Base-by-base conservation (phyloP, 2,797 vertebrate genomes). In the Typhlichthys subterraneus region DNA sequence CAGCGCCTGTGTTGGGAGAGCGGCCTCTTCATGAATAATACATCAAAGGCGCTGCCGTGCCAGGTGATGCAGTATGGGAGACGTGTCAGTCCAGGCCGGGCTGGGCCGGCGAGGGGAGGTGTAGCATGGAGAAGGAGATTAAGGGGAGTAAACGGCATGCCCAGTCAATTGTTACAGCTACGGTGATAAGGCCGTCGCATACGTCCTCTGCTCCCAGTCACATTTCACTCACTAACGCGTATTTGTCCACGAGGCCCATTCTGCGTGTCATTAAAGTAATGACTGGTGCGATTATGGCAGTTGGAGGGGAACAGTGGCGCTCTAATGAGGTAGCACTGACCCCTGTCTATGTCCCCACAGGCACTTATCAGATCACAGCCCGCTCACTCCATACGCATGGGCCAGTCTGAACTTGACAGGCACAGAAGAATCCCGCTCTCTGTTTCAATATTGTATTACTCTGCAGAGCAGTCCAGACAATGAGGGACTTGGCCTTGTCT, bases 11-110 rank as follows among this genome's bases (percentile, higher is more conserved):
- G 82, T 86, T 85, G 73, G 73, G 80, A 79, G 83, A 75, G 80
- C 79, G 76, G 82, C 73, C 70, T 87, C 63, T 54, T 79, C 70
- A 89, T 92, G 83, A 89, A 92, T 92, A 85, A 92, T 79, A 85
- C 85, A 92, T 92, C 86, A 89, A 91, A 91, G 88, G 68, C 42
- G 59, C 86, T 79, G 77, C 81, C 77, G 82, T 83, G 79, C 85
- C 86, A 86, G 88, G 89, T 92, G 90, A 91, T 86, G 85, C 84
- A 79, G 86, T 77, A 78, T 71, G 75, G 74, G 77, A 77, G 79
- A 81, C 77, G 76, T 88, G 88, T 88, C 84, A 86, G 85, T 73
- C 77, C 82, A 72, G 85, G 71, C 76, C 76, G 52, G 62, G 63
- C 63, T 64, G 75, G 77, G 75, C 75, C 47, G 54, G 9, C 38